phyloP scores from a whole-genome alignment of 2,888 invertebrate genomes.

The Camponotus fellah region DNA sequence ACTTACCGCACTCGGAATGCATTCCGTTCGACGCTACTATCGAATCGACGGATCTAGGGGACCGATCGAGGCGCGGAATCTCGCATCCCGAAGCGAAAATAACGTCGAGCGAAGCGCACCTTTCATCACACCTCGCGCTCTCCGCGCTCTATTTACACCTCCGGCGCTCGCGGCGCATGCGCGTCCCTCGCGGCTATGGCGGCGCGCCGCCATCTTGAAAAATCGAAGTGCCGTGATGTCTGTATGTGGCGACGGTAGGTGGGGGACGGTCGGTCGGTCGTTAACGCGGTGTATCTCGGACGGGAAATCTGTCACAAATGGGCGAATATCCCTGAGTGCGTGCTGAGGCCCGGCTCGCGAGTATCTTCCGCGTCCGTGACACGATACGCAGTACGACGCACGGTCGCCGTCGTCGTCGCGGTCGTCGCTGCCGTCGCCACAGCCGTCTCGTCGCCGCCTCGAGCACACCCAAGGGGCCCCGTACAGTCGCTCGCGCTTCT shows the following conservation, averaged over 20 bases:
- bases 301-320: conserved; percentile 84
- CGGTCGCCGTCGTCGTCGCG: background rate
- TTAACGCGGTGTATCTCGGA: conserved; percentile 82
- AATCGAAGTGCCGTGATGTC: conserved; percentile 88
- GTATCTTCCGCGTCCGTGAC: conserved; percentile 1
- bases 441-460: conserved; percentile 26
- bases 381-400: background rate
- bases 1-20: background rate
- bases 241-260: conserved; percentile 83
- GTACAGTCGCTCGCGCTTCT: conserved; percentile 54
- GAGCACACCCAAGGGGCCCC: conserved; percentile 67
- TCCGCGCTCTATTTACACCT: background rate
- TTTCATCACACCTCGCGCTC: background rate
- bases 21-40: background rate
- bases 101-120: background rate
- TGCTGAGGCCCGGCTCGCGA: conserved; percentile 62
- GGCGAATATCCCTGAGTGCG: conserved; percentile 82
- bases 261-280: conserved; percentile 83
- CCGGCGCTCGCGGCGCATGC: conserved; percentile 69
- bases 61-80: too few relatives aligned
- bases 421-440: conserved; percentile 4
- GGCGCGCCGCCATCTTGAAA: conserved; percentile 90
- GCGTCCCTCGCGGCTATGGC: conserved; percentile 85
- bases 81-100: background rate
- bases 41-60: background rate